Conservation (phyloP, 2,797 vertebrate genomes). For the Esox masquinongy region DNA sequence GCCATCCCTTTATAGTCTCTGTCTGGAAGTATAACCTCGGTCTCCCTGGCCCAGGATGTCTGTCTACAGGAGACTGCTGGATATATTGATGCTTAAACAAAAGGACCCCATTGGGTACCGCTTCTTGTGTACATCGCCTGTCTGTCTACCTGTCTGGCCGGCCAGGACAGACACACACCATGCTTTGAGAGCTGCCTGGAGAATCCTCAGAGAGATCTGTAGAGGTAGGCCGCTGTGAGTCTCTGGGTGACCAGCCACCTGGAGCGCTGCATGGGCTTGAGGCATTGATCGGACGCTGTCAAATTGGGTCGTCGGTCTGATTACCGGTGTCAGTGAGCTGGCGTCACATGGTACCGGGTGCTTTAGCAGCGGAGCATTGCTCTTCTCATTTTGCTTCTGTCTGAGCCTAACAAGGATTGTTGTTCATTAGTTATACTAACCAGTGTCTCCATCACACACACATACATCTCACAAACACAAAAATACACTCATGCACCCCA, state of each 20-base stretch:
- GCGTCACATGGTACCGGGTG: constrained; percentile 58
- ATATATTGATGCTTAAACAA: background rate
- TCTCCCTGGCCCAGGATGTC: constrained; percentile 39
- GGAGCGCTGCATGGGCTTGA: constrained; percentile 59
- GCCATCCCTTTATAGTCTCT: constrained; percentile 26
- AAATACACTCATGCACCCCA: constrained; percentile 40
- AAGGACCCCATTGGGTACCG: background rate
- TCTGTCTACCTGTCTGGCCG: background rate
- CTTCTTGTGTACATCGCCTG: background rate
- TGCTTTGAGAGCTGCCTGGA: constrained; percentile 34
- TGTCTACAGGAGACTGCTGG: constrained; percentile 39
- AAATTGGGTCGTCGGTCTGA: constrained; percentile 74
- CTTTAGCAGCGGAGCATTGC: constrained; percentile 47
- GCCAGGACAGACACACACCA: constrained; percentile 12
- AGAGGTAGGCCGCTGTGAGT: background rate
- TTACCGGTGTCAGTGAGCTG: constrained; percentile 72
- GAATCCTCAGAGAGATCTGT: background rate
- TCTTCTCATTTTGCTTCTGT: constrained; percentile 16
- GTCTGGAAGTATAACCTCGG: constrained; percentile 27
- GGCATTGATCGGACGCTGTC: constrained; percentile 69
- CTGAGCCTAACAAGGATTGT: constrained; percentile 25
- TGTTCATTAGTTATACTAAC: constrained; percentile 63
- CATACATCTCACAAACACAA: constrained; percentile 50
- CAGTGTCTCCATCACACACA: constrained; percentile 5
- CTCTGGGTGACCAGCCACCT: constrained; percentile 36